phyloP scores from a whole-genome alignment of 2,797 vertebrate species.

The Semaprochilodus insignis region DNA sequence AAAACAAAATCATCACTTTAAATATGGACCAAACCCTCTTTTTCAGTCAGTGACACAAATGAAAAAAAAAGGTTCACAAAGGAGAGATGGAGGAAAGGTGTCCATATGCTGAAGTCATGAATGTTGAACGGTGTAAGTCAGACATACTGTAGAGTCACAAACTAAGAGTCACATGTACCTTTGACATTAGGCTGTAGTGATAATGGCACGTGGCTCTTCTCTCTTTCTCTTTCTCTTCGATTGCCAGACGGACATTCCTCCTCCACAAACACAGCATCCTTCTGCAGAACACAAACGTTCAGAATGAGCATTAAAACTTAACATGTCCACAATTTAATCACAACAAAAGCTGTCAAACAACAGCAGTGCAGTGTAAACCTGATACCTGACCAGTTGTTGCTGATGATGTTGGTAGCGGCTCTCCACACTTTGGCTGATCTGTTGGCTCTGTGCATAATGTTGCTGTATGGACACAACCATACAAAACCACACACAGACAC shows the following conservation, averaged over 20 bases:
- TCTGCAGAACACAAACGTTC: conserved; percentile 66
- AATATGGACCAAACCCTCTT: neutral
- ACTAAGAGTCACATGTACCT: conserved; percentile 74
- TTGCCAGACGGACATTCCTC: conserved; percentile 67
- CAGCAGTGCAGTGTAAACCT: neutral
- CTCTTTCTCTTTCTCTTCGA: conserved; percentile 61
- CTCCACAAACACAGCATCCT: conserved; percentile 77
- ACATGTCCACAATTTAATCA: neutral
- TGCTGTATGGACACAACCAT: conserved; percentile 71
- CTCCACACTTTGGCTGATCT: conserved; percentile 69
- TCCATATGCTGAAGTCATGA: neutral
- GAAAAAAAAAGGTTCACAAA: neutral
- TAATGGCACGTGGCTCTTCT: conserved; percentile 75
- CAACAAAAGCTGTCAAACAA: neutral
- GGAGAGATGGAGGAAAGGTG: neutral
- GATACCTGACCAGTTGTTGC: conserved; percentile 77
- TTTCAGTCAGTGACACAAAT: neutral
- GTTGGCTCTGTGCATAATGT: conserved; percentile 69
- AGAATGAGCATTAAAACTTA: neutral
- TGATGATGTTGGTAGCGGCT: conserved; percentile 69
- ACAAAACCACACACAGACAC: conserved; percentile 20
- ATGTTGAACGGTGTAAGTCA: neutral
- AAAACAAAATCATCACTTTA: neutral
- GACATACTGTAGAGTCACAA: neutral
- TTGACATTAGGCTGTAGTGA: conserved; percentile 69